phyloP scores from a whole-genome alignment of 2,113 vertebrate species.

The Butastur rufipennis region DNA sequence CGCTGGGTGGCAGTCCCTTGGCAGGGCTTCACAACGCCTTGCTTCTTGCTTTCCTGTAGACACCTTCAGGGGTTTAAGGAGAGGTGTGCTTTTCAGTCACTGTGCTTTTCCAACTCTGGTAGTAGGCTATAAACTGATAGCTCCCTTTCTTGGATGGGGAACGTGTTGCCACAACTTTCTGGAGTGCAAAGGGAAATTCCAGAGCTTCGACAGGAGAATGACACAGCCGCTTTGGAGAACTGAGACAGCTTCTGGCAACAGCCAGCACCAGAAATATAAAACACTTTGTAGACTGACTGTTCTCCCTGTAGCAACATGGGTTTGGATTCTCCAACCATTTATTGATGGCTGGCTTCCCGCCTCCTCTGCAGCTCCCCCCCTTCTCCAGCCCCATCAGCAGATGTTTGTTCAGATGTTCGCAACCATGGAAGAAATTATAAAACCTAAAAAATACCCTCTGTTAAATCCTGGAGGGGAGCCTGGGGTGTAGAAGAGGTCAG shows the following conservation, averaged over 20 bases:
- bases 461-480: not conserved
- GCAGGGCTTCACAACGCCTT: not conserved
- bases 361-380: not conserved
- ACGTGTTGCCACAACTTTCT: not conserved
- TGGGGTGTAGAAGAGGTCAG: not conserved
- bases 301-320: not conserved
- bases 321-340: not conserved
- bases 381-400: not conserved
- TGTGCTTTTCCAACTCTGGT: not conserved
- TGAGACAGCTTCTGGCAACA: not conserved
- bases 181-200: not conserved
- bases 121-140: not conserved
- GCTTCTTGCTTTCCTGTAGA: not conserved
- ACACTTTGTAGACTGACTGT: not conserved
- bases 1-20: not conserved
- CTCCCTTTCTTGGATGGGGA: not conserved
- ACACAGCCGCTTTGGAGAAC: not conserved
- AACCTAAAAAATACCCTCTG: not conserved
- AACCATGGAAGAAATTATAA: not conserved
- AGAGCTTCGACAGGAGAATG: not conserved
- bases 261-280: constrained; percentile 6
- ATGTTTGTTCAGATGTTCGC: constrained; percentile 9
- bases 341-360: not conserved
- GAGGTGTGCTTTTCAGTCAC: not conserved
- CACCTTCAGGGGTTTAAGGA: not conserved